A percentile compares a stretch with the other conserved stretches of the same genome.
Conservation (phyloP, 2,113 vertebrate species). For the Rhea pennata region DNA sequence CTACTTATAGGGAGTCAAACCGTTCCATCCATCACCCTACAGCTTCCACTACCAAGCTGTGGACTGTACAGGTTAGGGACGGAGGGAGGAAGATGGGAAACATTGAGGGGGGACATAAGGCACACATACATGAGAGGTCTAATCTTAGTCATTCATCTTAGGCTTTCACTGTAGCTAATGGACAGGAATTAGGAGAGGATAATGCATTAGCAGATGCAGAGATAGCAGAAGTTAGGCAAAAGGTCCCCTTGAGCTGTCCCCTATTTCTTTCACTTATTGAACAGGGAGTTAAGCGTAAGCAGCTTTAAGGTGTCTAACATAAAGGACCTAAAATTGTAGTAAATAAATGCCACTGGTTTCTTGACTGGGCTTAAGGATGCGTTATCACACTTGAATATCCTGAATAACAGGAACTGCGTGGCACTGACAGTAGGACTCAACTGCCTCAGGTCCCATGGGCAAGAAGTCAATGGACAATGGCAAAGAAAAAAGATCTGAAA, state of each 20-base stretch:
- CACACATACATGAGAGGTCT: not conserved
- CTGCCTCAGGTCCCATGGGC: fast-evolving
- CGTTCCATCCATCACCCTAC: not conserved
- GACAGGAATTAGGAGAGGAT: not conserved
- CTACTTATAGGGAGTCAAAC: not conserved
- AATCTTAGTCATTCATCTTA: not conserved
- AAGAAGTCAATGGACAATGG: not conserved
- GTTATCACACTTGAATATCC: not conserved
- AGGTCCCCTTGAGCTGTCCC: not conserved
- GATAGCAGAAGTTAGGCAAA: not conserved
- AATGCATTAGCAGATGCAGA: not conserved
- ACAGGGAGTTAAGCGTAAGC: not conserved
- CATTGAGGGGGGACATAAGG: not conserved
- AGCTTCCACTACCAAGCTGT: not conserved
- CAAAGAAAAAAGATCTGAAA: not conserved
- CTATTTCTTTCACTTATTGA: not conserved
- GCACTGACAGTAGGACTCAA: not conserved
- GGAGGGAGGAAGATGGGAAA: not conserved
- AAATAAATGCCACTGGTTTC: not conserved
- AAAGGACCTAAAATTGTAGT: not conserved
- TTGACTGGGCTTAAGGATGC: not conserved
- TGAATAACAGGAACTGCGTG: not conserved
- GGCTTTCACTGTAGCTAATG: not conserved
- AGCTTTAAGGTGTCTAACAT: not conserved
- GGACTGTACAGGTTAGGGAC: not conserved